Conservation (phyloP, 1,140 invertebrate genomes). For the Drosophila arizonae region DNA sequence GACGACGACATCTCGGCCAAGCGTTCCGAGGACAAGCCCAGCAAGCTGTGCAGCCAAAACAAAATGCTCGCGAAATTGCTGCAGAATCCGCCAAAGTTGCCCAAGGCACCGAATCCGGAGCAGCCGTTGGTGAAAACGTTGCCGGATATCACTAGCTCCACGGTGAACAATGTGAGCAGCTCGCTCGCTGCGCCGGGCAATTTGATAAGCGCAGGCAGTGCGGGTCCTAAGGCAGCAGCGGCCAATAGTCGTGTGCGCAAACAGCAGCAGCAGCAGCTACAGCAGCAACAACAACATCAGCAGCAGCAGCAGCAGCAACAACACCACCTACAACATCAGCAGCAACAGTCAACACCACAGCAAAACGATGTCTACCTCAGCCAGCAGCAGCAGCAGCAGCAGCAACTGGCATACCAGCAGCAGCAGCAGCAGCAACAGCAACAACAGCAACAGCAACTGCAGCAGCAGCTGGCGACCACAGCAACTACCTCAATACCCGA, state of each 20-base stretch:
- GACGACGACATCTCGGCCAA: conserved; percentile 85
- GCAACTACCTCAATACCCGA: conserved; percentile 84
- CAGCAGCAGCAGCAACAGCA: conserved; percentile 77
- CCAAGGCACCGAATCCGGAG: conserved; percentile 86
- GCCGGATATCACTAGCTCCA: conserved; percentile 86
- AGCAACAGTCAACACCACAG: conserved; percentile 72
- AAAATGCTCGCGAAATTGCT: conserved; percentile 93
- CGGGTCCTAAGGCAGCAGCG: conserved; percentile 64
- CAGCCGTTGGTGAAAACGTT: conserved; percentile 84
- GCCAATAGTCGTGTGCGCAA: conserved; percentile 56
- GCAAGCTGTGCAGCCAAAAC: conserved; percentile 91
- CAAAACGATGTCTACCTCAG: conserved; percentile 85
- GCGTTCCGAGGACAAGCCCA: conserved; percentile 84
- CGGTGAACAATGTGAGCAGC: conserved; percentile 62
- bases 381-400: conserved; percentile 59
- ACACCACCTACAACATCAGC: conserved; percentile 53
- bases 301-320: conserved; percentile 58
- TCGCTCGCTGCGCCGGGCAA: conserved; percentile 65
- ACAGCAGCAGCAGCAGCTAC: conserved; percentile 60
- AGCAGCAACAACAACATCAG: conserved; percentile 57
- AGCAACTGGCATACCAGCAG: conserved; percentile 34
- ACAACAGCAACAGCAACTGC: conserved; percentile 45
- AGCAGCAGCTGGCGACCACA: conserved; percentile 75
- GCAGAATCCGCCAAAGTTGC: conserved; percentile 88
- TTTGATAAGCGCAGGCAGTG: conserved; percentile 64